Evolutionary conservation across 53 echinoderm and acorn worm genomes (phyloP).

Genomic region (Henricia sp.): DNA sequence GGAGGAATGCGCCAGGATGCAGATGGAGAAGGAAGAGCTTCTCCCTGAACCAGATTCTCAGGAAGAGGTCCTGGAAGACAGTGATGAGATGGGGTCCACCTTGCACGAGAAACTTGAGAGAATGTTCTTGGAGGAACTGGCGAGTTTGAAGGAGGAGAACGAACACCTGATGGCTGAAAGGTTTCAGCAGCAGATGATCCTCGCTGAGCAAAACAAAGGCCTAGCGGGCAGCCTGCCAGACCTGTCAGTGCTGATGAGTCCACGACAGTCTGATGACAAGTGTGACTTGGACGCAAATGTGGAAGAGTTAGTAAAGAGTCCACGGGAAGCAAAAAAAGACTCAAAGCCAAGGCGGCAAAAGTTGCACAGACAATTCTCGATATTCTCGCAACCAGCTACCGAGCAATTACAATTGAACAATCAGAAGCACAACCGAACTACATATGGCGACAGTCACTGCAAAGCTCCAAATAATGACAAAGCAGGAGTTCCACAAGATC

Average conservation of each 20-base stretch:
- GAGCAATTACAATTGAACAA: no score
- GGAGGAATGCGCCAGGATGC: conserved; percentile 48
- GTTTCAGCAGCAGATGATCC: conserved; percentile 18
- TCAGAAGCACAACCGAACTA: no score
- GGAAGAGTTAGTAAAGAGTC: not conserved
- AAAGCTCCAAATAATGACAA: no score
- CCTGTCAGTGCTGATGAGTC: no score
- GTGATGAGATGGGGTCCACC: not conserved
- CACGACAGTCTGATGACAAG: no score
- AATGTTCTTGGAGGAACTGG: conserved; percentile 37
- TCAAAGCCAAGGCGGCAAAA: no score
- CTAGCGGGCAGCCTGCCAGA: not conserved
- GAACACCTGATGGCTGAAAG: conserved; percentile 9
- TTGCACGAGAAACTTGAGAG: conserved; percentile 16
- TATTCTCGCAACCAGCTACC: no score
- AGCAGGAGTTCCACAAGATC: not conserved
- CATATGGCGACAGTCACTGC: no score
- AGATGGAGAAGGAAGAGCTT: conserved; percentile 43
- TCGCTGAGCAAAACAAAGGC: not conserved
- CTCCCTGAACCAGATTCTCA: conserved; percentile 24
- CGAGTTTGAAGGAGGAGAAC: conserved; percentile 6
- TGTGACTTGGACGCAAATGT: not conserved
- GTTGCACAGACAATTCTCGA: no score
- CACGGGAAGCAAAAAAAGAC: not conserved
- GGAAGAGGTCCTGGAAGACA: not conserved